A percentile compares a stretch with the other conserved stretches of the same genome.
phyloP scores from a whole-genome alignment of 2,888 invertebrate genomes.

The Mythimna impura region DNA sequence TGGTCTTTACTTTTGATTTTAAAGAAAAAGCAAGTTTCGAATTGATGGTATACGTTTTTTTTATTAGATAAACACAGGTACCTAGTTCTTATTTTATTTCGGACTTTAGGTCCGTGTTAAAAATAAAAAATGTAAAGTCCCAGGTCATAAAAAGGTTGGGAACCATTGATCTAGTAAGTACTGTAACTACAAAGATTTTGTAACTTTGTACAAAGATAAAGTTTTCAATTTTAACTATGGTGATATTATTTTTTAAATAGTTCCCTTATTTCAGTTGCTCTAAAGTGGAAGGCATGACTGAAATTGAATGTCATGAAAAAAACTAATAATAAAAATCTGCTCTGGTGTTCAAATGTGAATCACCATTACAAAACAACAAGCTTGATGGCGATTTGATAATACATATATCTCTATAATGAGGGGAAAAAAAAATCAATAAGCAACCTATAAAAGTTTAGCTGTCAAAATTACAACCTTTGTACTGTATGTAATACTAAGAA shows the following conservation, averaged over 20 bases:
- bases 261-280: not conserved
- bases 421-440: not conserved
- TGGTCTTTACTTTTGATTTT: no score
- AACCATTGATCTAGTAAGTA: no score
- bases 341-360: not conserved
- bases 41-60: no score
- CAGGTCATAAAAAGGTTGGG: no score
- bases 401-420: not conserved
- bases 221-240: not conserved
- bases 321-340: no score
- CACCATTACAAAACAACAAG: not conserved
- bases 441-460: not conserved
- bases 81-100: no score
- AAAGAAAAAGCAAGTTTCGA: no score
- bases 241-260: not conserved
- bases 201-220: not conserved
- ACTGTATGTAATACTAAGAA: not conserved
- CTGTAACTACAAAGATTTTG: not conserved
- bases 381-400: not conserved
- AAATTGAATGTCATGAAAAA: not conserved
- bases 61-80: no score
- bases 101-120: no score
- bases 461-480: constrained; percentile 6
- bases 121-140: no score
- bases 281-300: not conserved